These are phyloP conservation scores for Volucella inflata DNA, from an alignment of 2,888 invertebrate species.

Conservation along the genomic window DNA sequence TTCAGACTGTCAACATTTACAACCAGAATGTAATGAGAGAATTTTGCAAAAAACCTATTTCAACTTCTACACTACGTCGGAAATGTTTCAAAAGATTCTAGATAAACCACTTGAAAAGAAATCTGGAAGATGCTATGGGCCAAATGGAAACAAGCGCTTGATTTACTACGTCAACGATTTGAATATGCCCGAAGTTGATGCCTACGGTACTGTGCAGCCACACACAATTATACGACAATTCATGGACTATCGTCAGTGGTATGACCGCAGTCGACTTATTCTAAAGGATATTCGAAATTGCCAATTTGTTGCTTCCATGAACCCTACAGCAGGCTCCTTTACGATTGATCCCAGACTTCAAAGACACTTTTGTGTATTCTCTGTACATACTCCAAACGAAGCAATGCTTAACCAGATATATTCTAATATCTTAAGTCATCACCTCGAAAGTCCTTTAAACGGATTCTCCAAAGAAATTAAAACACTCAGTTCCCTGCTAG, in stretches of 20 bases:
- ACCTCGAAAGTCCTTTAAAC: constrained; percentile 87
- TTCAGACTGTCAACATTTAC: constrained; percentile 92
- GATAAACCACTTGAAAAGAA: constrained; percentile 98
- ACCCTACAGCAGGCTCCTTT: constrained; percentile 98
- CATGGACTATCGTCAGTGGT: constrained; percentile 97
- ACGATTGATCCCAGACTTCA: constrained; percentile 96
- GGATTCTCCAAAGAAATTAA: constrained; percentile 86
- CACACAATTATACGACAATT: constrained; percentile 97
- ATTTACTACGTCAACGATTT: constrained; percentile 98
- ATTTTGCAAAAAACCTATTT: constrained; percentile 84
- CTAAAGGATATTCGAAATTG: constrained; percentile 96
- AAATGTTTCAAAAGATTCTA: constrained; percentile 93
- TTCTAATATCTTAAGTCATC: constrained; percentile 91
- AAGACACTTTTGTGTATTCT: constrained; percentile 93
- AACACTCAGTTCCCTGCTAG: constrained; percentile 81
- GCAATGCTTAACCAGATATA: constrained; percentile 94
- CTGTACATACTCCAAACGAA: constrained; percentile 91
- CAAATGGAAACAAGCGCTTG: constrained; percentile 92
- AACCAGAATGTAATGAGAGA: constrained; percentile 87
- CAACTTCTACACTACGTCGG: constrained; percentile 96
- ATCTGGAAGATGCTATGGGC: constrained; percentile 96
- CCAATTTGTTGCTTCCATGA: constrained; percentile 98
- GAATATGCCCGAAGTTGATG: constrained; percentile 98
- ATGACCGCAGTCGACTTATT: constrained; percentile 91
- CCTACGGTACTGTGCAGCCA: constrained; percentile 97